These are phyloP conservation scores for Lacanobia oleracea DNA, from an alignment of 2,888 invertebrate genomes.

Conservation along the genomic window DNA sequence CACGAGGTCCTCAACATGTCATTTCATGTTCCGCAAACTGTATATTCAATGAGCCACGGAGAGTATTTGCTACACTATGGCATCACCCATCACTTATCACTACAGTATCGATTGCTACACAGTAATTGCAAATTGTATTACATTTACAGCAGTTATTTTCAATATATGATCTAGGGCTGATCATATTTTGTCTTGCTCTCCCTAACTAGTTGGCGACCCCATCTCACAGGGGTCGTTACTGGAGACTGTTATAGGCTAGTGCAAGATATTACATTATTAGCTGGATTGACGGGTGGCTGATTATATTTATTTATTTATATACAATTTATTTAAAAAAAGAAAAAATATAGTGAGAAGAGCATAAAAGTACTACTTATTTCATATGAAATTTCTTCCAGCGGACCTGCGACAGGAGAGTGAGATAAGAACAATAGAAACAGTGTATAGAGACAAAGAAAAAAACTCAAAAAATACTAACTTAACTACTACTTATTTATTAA, in stretches of 20 bases:
- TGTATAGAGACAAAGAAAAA: too few species aligned
- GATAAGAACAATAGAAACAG: too few species aligned
- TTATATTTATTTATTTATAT: too few species aligned
- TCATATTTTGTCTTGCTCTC: constrained; percentile 36
- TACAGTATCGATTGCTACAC: constrained; percentile 40
- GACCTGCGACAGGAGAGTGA: too few species aligned
- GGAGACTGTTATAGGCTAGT: constrained; percentile 3
- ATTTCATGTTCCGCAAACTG: neutral
- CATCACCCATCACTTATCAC: constrained; percentile 43
- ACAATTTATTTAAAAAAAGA: too few species aligned
- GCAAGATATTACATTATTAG: constrained; percentile 16
- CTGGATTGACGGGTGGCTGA: constrained; percentile 24
- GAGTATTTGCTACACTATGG: constrained; percentile 16
- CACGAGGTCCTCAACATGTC: too few species aligned
- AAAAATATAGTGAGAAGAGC: too few species aligned
- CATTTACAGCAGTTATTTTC: constrained; percentile 40
- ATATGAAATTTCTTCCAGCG: too few species aligned
- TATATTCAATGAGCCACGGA: neutral
- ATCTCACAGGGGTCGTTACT: constrained; percentile 20
- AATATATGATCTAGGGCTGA: constrained; percentile 46
- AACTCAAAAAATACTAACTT: too few species aligned
- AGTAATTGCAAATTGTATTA: constrained; percentile 56
- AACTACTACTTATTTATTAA: too few species aligned
- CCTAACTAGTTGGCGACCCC: constrained; percentile 33
- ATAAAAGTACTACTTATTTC: too few species aligned